Evolutionary conservation across 2,888 invertebrate species (phyloP).

Genomic region (Glaucopsyche alexis): DNA sequence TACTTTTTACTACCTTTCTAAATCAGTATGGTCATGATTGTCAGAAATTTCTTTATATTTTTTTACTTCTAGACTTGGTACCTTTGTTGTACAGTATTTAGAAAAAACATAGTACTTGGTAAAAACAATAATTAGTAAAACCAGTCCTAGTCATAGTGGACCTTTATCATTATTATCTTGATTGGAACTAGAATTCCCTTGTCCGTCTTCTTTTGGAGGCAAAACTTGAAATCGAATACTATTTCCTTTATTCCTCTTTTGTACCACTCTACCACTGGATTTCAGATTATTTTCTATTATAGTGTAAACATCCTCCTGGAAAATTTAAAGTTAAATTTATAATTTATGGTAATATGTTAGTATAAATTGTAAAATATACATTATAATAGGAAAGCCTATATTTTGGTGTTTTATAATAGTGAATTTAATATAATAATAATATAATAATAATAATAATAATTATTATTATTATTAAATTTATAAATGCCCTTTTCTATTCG

Average conservation of each 20-base stretch:
- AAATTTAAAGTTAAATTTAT: conserved; percentile 39
- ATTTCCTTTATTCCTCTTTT: conserved; percentile 82
- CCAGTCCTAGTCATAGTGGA: conserved; percentile 67
- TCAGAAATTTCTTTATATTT: conserved; percentile 35
- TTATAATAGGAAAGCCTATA: too few species aligned
- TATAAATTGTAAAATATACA: too few species aligned
- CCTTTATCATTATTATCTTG: conserved; percentile 51
- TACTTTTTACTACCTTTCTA: background rate
- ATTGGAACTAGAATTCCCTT: conserved; percentile 42
- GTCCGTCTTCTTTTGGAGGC: conserved; percentile 57
- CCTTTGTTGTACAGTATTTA: conserved; percentile 51
- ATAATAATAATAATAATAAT: too few species aligned
- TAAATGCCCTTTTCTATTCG: too few species aligned
- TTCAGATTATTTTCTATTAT: conserved; percentile 77
- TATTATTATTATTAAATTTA: too few species aligned
- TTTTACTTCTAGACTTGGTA: conserved; percentile 32
- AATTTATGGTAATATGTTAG: background rate
- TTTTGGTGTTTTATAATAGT: too few species aligned
- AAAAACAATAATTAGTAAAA: conserved; percentile 51
- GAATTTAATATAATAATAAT: too few species aligned
- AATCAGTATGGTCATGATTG: conserved; percentile 27
- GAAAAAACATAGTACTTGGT: conserved; percentile 58
- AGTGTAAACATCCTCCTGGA: conserved; percentile 81
- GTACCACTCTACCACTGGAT: conserved; percentile 77
- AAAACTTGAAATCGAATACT: conserved; percentile 82